phyloP scores from a whole-genome alignment of 2,888 invertebrate species.

The Drosophila prolongata region DNA sequence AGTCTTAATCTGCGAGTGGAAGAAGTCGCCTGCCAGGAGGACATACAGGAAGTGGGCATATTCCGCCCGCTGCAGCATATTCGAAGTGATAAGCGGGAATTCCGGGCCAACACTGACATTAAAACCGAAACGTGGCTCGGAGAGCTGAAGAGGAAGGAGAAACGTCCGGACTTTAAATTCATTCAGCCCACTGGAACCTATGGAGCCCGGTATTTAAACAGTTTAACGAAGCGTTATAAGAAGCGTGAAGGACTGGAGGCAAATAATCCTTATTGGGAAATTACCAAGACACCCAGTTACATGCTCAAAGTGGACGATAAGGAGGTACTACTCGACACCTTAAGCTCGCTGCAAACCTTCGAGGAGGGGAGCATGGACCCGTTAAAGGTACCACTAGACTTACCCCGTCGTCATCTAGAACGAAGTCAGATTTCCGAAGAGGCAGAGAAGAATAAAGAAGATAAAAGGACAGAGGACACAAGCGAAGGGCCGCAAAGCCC shows the following conservation, averaged over 20 bases:
- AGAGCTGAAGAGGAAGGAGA: slow-evolving; percentile 40
- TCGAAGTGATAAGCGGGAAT: slow-evolving; percentile 12
- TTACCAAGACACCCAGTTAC: slow-evolving; percentile 34
- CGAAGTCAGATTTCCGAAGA: slow-evolving; percentile 11
- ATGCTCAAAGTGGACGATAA: slow-evolving; percentile 41
- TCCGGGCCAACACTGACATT: slow-evolving; percentile 67
- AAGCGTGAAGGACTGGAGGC: slow-evolving; percentile 35
- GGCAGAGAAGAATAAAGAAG: background rate
- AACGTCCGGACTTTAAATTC: slow-evolving; percentile 48
- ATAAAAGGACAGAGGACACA: background rate
- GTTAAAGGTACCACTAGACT: slow-evolving; percentile 48
- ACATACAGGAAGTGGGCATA: slow-evolving; percentile 61
- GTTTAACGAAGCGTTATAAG: slow-evolving; percentile 4
- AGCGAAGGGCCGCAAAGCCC: background rate
- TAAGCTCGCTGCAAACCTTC: slow-evolving; percentile 70
- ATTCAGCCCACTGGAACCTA: slow-evolving; percentile 47
- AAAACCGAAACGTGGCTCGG: slow-evolving; percentile 69
- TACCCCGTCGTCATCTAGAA: slow-evolving; percentile 72
- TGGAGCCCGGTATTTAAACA: slow-evolving; percentile 37
- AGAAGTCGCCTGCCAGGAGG: slow-evolving; percentile 59
- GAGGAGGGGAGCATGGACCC: slow-evolving; percentile 79
- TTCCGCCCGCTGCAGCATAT: slow-evolving; percentile 45
- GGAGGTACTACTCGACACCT: slow-evolving; percentile 34
- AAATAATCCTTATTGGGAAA: slow-evolving; percentile 50
- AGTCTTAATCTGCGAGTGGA: slow-evolving; percentile 55